Evolutionary conservation across 2,797 vertebrate genomes (phyloP).

Genomic region (Orestias chungarensis): DNA sequence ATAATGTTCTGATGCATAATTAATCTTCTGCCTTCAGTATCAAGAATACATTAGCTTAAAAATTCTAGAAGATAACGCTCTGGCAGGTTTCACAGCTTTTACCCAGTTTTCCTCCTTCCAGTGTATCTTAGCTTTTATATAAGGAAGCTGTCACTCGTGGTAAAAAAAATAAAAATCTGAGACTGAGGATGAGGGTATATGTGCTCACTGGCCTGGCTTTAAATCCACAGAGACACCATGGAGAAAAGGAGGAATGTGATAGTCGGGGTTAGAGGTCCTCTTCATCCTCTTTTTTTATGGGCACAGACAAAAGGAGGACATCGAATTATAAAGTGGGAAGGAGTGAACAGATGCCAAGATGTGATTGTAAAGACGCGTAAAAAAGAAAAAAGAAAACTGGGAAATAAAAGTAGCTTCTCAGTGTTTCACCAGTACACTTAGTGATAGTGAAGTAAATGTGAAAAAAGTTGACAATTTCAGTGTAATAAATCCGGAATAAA

Average conservation of each 20-base stretch:
- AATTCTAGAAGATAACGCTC: constrained; percentile 44
- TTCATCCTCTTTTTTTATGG: constrained; percentile 29
- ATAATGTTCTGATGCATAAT: constrained; percentile 71
- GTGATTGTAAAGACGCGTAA: constrained; percentile 26
- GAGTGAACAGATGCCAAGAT: constrained; percentile 7
- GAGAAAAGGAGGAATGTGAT: constrained; percentile 75
- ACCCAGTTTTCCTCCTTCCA: constrained; percentile 11
- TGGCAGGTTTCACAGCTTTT: constrained; percentile 31
- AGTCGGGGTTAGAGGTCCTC: constrained; percentile 48
- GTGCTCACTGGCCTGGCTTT: constrained; percentile 60
- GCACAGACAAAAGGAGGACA: constrained; percentile 10
- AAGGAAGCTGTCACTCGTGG: constrained; percentile 35
- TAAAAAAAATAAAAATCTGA: constrained; percentile 14
- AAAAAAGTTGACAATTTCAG: constrained; percentile 26
- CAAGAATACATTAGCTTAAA: constrained; percentile 68
- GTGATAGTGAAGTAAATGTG: constrained; percentile 30
- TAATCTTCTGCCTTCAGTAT: constrained; percentile 65
- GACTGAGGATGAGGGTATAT: constrained; percentile 42
- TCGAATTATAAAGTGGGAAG: constrained; percentile 19
- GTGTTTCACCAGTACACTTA: constrained; percentile 19
- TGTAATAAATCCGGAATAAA: neutral
- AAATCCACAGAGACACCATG: constrained; percentile 67
- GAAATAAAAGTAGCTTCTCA: constrained; percentile 18
- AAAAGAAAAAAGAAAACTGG: constrained; percentile 13
- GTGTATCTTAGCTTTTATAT: constrained; percentile 12